phyloP scores from a whole-genome alignment of 2,888 invertebrate species.

The Podabrus alpinus region DNA sequence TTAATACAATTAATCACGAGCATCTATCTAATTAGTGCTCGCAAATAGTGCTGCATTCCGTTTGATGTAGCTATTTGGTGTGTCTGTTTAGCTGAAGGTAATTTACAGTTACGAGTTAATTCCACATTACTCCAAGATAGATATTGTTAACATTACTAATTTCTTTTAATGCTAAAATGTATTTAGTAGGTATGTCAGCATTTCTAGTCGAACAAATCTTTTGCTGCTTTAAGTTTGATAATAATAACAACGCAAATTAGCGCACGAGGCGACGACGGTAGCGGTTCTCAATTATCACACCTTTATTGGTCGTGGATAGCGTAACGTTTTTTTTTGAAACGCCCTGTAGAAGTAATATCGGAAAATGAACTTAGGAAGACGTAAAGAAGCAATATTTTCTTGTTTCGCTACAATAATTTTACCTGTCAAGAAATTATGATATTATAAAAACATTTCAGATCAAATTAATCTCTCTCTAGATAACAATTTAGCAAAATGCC shows the following conservation, averaged over 20 bases:
- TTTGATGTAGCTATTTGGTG: not conserved
- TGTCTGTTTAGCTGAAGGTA: not conserved
- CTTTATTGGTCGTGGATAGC: not conserved
- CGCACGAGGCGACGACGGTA: not conserved
- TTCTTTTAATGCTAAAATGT: too few relatives aligned
- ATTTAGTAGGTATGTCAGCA: too few relatives aligned
- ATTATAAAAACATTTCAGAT: not conserved
- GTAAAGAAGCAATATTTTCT: not conserved
- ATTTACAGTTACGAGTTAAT: not conserved
- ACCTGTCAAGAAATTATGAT: not conserved
- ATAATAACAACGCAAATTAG: not conserved
- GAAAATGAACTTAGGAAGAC: not conserved
- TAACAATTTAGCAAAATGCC: not conserved
- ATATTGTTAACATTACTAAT: not conserved
- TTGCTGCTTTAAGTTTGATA: not conserved
- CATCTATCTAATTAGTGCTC: not conserved
- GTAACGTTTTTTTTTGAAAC: not conserved
- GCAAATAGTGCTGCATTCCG: not conserved
- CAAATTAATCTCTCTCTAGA: not conserved
- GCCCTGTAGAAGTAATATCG: not conserved
- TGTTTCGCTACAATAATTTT: not conserved
- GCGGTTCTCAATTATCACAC: not conserved
- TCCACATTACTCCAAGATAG: not conserved
- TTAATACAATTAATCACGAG: not conserved
- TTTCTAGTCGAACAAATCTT: not conserved